A percentile compares a stretch with the other conserved stretches of the same genome.
phyloP scores from a whole-genome alignment of 2,797 vertebrate species.

The Toxotes lorentzi region DNA sequence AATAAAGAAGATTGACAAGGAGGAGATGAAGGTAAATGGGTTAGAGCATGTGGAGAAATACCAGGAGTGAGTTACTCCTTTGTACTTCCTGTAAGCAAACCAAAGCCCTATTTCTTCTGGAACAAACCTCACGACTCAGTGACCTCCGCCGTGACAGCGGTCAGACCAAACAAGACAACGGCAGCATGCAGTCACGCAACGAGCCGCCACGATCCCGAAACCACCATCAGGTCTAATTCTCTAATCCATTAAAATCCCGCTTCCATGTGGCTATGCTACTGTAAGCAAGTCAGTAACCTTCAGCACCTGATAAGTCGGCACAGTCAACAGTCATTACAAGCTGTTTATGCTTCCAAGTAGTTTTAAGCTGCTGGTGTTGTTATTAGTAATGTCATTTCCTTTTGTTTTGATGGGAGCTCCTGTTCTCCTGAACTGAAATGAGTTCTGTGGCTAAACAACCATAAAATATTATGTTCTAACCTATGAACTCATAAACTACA shows the following conservation, averaged over 20 bases:
- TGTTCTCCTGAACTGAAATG: background rate
- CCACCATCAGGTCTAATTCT: conserved; percentile 48
- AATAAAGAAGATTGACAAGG: conserved; percentile 2
- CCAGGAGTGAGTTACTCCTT: background rate
- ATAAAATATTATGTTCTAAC: no score
- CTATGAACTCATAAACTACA: background rate
- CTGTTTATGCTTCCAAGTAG: conserved; percentile 14
- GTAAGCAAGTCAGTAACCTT: conserved; percentile 44
- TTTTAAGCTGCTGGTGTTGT: background rate
- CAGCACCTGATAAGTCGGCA: conserved; percentile 36
- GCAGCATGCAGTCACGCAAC: conserved; percentile 18
- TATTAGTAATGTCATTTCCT: background rate
- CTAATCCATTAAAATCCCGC: conserved; percentile 65
- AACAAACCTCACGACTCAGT: conserved; percentile 21
- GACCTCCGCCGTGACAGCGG: conserved; percentile 33
- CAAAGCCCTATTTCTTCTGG: conserved; percentile 19
- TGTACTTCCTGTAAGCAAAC: conserved; percentile 23
- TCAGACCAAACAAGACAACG: conserved; percentile 7
- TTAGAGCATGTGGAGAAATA: conserved; percentile 12
- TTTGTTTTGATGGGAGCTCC: conserved; percentile 5
- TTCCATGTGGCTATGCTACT: conserved; percentile 33
- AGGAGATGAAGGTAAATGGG: background rate
- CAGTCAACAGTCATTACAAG: conserved; percentile 39
- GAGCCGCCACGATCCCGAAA: background rate
- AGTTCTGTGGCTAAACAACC: background rate